Base-by-base conservation (phyloP, 2,113 vertebrate genomes). In the Panthera uncia region DNA sequence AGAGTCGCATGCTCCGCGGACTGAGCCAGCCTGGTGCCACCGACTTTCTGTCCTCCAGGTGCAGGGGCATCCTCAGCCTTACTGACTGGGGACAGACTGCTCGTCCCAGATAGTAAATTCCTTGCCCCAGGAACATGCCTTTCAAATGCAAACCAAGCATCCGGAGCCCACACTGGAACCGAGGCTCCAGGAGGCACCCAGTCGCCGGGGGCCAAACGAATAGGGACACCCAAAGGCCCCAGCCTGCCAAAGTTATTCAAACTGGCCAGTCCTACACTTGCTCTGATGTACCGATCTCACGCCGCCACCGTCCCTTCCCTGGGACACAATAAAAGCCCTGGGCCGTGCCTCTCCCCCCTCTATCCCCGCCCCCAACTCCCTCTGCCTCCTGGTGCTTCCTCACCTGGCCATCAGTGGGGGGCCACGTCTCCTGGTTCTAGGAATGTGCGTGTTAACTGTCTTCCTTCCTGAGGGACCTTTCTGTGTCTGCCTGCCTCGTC, bases 321-420 rank as follows among this genome's bases (percentile, higher is more conserved):
- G 5, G n/a, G 18, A 65, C 29, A 31, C 90, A 38, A 5, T 13
- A 15, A 38, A 38, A 68, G 25, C 69, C 21, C 33, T 0, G 2
- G 50, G 50, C 25, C 63, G 1, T 2, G 80, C 21, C 19, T 31
- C 10, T 23, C 3, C 11, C n/a, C n/a, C 3, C 27, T 4, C 1
- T 14, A 50, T 25, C 1, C 65, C 65, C 8, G 1, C 45, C 29
- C 31, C 18, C 19, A 48, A 0, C 11, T 21, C 82, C 38, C 29
- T 27, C 25, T 4, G 21, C 36, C 14, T 63, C 18, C 66, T 14
- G 23, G 11, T 8, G 66, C 15, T 3, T 29, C 89, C 63, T 14
- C 38, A n/a, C 5, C 2, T 5, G 33, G 29, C 7, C 29, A n/a
- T 41, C 61, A 0, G 0, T 0, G 4, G 23, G 14, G 16, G 10